A percentile compares a stretch with the other conserved stretches of the same genome.
phyloP scores from a whole-genome alignment of 2,113 vertebrate genomes.

The Merops nubicus region DNA sequence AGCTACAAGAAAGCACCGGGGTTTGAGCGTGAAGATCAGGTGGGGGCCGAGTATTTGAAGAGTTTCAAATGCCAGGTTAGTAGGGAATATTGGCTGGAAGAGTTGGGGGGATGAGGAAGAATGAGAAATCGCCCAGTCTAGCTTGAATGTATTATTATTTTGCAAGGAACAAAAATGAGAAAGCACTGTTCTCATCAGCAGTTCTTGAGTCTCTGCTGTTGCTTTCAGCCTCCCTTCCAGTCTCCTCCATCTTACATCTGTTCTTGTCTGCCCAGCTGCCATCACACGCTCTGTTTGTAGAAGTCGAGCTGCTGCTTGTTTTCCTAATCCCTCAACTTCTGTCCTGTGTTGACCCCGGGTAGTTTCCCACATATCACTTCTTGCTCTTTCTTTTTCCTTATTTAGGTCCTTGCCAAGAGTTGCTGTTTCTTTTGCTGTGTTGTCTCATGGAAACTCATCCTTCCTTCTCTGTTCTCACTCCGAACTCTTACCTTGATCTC shows the following conservation, averaged over 20 bases:
- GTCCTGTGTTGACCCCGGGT: neutral
- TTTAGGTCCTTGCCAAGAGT: neutral
- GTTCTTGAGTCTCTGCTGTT: neutral
- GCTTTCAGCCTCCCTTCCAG: neutral
- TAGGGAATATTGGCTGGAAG: constrained; percentile 8
- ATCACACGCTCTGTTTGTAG: neutral
- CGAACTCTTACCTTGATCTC: neutral
- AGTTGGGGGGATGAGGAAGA: constrained; percentile 19
- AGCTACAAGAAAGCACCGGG: constrained; percentile 95
- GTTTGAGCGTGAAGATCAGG: constrained; percentile 96
- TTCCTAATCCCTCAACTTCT: neutral
- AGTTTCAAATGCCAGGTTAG: constrained; percentile 85
- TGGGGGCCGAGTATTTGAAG: constrained; percentile 85
- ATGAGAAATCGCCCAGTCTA: neutral
- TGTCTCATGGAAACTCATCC: constrained; percentile 19
- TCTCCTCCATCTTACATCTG: neutral
- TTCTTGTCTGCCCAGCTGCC: constrained; percentile 16
- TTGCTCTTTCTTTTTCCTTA: neutral
- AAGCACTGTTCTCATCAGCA: neutral
- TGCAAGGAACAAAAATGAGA: neutral
- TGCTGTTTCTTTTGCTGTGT: neutral
- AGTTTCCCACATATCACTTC: neutral
- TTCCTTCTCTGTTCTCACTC: neutral
- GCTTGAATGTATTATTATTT: neutral
- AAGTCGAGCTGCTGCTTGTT: neutral